Evolutionary conservation across 2,113 vertebrate genomes (phyloP).

Genomic region (Archilochus colubris): DNA sequence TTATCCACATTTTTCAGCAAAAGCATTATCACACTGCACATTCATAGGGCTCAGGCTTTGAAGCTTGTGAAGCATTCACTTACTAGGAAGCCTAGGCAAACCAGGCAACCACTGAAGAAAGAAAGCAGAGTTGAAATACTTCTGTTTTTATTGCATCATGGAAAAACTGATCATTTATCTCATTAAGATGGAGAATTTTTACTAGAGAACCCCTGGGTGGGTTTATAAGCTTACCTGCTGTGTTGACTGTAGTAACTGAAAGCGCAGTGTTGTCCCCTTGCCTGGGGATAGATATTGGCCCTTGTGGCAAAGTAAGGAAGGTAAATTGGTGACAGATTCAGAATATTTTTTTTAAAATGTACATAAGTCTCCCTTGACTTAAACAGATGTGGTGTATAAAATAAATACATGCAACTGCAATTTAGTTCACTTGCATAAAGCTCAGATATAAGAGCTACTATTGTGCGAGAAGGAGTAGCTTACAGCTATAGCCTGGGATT

Average conservation of each 20-base stretch:
- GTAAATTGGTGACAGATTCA: slow-evolving; percentile 40
- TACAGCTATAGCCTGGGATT: neutral
- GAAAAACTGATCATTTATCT: slow-evolving; percentile 60
- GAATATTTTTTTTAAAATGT: neutral
- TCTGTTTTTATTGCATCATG: slow-evolving; percentile 27
- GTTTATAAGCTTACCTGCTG: slow-evolving; percentile 20
- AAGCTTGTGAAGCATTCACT: slow-evolving; percentile 19
- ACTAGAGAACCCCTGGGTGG: neutral
- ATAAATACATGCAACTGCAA: neutral
- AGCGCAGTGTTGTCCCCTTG: neutral
- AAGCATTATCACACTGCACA: neutral
- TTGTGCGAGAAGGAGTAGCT: neutral
- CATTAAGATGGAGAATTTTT: slow-evolving; percentile 50
- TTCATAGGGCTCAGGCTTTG: slow-evolving; percentile 19
- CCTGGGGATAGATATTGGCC: neutral
- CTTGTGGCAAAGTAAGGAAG: slow-evolving; percentile 1
- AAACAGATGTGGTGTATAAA: slow-evolving; percentile 15
- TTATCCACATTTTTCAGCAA: slow-evolving; percentile 49
- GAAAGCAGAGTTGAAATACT: slow-evolving; percentile 17
- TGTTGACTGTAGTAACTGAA: neutral
- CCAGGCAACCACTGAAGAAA: neutral
- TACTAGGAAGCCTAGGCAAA: slow-evolving; percentile 27
- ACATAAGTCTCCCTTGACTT: neutral
- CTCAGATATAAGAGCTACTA: neutral
- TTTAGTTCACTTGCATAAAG: slow-evolving; percentile 11